A percentile compares a stretch with the other conserved stretches of the same genome.
phyloP scores from a whole-genome alignment of 2,797 vertebrate genomes.

The Dromococcyx pavoninus region DNA sequence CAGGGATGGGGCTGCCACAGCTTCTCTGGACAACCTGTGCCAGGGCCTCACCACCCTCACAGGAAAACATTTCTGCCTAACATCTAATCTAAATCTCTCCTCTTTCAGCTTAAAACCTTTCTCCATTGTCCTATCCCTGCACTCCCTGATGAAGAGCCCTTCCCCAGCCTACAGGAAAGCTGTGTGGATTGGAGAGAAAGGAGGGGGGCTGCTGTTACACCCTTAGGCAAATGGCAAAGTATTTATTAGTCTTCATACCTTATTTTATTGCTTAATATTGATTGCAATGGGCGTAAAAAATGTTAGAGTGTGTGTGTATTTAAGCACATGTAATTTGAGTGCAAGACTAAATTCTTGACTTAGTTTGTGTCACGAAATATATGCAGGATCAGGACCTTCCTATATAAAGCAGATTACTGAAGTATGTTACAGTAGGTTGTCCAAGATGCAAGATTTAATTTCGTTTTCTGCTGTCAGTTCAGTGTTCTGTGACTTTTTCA shows the following conservation, averaged over 20 bases:
- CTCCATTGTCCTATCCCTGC: too few relatives aligned
- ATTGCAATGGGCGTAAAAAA: neutral
- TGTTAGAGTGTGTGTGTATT: neutral
- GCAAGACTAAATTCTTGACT: neutral
- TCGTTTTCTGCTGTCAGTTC: conserved; percentile 9
- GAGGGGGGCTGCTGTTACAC: neutral
- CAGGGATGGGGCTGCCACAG: too few relatives aligned
- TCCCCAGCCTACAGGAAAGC: too few relatives aligned
- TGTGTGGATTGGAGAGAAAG: neutral
- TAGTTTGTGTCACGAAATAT: neutral
- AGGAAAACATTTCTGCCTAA: too few relatives aligned
- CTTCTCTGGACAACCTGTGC: too few relatives aligned
- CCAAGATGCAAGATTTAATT: conserved; percentile 28
- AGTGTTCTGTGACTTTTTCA: conserved; percentile 2
- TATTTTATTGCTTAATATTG: neutral
- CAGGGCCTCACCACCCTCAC: too few relatives aligned
- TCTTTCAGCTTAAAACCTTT: too few relatives aligned
- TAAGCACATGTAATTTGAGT: neutral
- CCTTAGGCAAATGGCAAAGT: neutral
- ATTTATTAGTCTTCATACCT: neutral
- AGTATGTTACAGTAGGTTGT: neutral
- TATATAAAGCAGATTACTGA: neutral
- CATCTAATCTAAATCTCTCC: too few relatives aligned
- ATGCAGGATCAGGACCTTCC: neutral
- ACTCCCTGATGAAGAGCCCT: too few relatives aligned